Percentiles rank a stretch among this genome's conserved stretches.
Conservation (phyloP, 2,888 invertebrate species). For the Colletes collaris region DNA sequence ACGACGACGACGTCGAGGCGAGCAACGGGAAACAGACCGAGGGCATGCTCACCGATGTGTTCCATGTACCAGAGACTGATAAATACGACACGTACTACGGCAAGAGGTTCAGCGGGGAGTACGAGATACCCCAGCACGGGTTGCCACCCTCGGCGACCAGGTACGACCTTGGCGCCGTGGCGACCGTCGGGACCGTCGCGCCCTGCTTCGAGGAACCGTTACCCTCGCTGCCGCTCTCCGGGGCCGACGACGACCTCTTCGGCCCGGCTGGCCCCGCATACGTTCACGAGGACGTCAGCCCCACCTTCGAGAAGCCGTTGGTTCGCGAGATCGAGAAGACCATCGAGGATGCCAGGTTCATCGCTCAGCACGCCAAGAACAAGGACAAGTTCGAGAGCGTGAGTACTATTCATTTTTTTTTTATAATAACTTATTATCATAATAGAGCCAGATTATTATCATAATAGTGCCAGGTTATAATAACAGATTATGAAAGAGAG, state of each 20-base stretch:
- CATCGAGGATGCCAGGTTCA: conserved; percentile 95
- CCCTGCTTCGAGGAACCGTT: conserved; percentile 86
- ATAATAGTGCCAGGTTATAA: too few species aligned
- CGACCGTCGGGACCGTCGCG: conserved; percentile 84
- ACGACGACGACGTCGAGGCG: conserved; percentile 86
- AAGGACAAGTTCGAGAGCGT: conserved; percentile 97
- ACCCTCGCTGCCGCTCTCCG: conserved; percentile 89
- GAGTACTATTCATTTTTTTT: conserved; percentile 83
- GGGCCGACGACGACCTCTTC: conserved; percentile 93
- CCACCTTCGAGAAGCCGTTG: conserved; percentile 92
- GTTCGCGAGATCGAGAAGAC: conserved; percentile 95
- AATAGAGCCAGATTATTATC: too few species aligned
- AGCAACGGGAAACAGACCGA: conserved; percentile 84
- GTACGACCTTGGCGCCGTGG: conserved; percentile 83
- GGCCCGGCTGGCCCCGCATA: conserved; percentile 88
- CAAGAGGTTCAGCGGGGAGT: conserved; percentile 88
- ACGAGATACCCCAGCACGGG: conserved; percentile 86
- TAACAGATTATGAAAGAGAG: too few species aligned
- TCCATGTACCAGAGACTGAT: conserved; percentile 88
- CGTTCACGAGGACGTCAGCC: conserved; percentile 87
- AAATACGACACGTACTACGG: conserved; percentile 87
- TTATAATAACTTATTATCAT: too few species aligned
- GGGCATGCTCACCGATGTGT: conserved; percentile 91
- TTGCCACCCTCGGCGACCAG: conserved; percentile 63
- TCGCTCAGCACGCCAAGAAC: conserved; percentile 97